Base-by-base conservation (phyloP, 2,797 vertebrate species). In the Sebastes hubbsi region DNA sequence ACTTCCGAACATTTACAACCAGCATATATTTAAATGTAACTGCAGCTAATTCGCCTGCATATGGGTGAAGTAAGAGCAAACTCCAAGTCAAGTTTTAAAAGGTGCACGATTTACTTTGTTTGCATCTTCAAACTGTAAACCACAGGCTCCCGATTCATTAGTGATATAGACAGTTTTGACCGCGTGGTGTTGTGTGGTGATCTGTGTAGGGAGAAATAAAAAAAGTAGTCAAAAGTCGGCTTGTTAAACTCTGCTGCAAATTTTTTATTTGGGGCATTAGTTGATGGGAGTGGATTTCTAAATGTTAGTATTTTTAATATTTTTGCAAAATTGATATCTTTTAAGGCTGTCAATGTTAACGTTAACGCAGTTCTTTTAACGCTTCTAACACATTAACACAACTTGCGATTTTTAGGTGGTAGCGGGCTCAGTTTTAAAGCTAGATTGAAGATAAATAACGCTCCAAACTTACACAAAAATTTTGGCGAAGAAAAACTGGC, bases 311-410 rank as follows among this genome's bases (percentile, higher is more conserved):
- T 8, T 14, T 72, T 55, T 46, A 20, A 20, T 52, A 49, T 46
- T 59, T 13, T 20, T 22, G 13, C 13, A 9, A 46, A 9, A 9
- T 14, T 18, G 3, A 22, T 3, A 54, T n/a, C 2, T 54, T 54
- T 22, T 11, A 5, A 0, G 46, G 46, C 0, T 0, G 46, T 49
- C 0, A 49, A 49, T 0, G 7, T 49, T 20, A 49, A 4, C 18
- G 7, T 49, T 49, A 49, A 49, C 1, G 8, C 18, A 49, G 20
- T 49, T 49, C 2, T 7, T 46, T 49, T 49, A 49, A 49, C 8
- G 46, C 46, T 20, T 20, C 46, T 46, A 20, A 20, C 8, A 2
- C 46, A 20, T 20, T 49, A 49, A 49, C 18, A 38, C 46, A 20
- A 49, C 18, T 49, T n/a, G 46, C 18, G 0, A 49, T 8, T 49